Evolutionary conservation across 2,113 vertebrate genomes (phyloP).

Genomic region (Charadrius vociferus): DNA sequence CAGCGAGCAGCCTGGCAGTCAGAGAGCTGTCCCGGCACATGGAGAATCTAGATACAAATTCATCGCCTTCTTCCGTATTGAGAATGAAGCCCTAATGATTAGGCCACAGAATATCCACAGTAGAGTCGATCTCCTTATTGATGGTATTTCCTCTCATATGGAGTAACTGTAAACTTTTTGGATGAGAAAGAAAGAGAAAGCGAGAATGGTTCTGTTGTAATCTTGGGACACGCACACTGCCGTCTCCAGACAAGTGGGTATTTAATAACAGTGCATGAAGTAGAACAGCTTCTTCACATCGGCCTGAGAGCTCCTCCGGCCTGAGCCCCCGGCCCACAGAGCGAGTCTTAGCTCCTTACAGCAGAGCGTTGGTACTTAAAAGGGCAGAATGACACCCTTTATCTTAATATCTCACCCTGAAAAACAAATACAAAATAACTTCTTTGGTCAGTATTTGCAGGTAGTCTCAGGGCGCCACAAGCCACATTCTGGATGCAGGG

Average conservation of each 20-base stretch:
- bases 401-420: neutral
- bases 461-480: neutral
- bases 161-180: no score
- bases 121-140: neutral
- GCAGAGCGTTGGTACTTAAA: neutral
- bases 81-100: neutral
- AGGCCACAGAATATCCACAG: neutral
- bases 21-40: neutral
- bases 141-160: neutral
- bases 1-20: neutral
- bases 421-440: neutral
- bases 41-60: neutral
- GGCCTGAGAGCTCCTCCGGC: neutral
- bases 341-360: neutral
- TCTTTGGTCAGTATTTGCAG: neutral
- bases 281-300: neutral
- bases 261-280: neutral
- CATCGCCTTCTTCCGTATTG: neutral
- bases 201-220: neutral
- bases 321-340: neutral
- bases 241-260: neutral
- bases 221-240: rapidly evolving
- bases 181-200: neutral
- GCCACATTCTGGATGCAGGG: neutral
- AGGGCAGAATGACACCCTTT: neutral